Evolutionary conservation across 2,797 vertebrate genomes (phyloP).

Genomic region (Cuculus canorus): DNA sequence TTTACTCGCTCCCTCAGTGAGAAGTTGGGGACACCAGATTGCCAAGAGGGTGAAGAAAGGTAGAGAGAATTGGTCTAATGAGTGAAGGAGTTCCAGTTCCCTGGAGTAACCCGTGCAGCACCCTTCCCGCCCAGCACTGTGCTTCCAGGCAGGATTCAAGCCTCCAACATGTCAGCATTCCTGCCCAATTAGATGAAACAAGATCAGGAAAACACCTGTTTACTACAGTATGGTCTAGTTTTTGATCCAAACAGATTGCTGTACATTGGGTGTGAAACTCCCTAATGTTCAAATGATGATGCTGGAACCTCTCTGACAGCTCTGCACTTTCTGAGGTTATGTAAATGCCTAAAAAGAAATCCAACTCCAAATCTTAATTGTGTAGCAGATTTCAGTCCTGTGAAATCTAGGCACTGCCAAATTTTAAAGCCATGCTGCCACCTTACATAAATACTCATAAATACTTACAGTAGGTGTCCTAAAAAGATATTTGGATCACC

Average conservation of each 20-base stretch:
- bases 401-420: slow-evolving; percentile 25
- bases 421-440: slow-evolving; percentile 9
- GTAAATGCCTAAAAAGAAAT: slow-evolving; percentile 42
- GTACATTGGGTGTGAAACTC: slow-evolving; percentile 42
- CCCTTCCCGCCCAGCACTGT: not conserved
- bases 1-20: not conserved
- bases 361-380: slow-evolving; percentile 37
- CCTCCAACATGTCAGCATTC: not conserved
- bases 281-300: slow-evolving; percentile 49
- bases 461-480: not conserved
- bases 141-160: slow-evolving; percentile 2
- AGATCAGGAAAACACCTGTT: slow-evolving; percentile 10
- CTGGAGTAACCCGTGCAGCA: not conserved
- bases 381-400: slow-evolving; percentile 21
- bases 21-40: not conserved
- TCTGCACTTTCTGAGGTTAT: slow-evolving; percentile 37
- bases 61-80: not conserved
- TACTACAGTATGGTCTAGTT: slow-evolving; percentile 31
- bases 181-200: slow-evolving; percentile 26
- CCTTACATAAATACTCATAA: slow-evolving; percentile 24
- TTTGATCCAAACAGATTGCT: slow-evolving; percentile 47
- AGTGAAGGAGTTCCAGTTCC: not conserved
- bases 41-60: not conserved
- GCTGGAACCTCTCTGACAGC: slow-evolving; percentile 34
- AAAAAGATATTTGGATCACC: not conserved